Base-by-base conservation (phyloP, 2,797 vertebrate species). In the Cottoperca gobio region DNA sequence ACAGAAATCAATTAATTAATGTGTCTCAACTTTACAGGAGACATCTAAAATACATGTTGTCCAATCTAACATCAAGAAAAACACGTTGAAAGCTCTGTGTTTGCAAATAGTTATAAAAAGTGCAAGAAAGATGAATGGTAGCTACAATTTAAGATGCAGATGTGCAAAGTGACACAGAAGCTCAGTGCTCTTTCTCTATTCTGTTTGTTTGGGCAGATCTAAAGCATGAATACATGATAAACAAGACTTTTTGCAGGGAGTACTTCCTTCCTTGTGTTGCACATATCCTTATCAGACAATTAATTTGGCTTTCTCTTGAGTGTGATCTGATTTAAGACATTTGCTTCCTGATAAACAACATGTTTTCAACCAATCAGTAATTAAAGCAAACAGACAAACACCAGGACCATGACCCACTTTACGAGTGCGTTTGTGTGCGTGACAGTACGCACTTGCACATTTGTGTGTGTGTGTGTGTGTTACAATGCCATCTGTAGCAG, bases 401-500 rank as follows among this genome's bases (percentile, higher is more conserved):
- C 63, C 40, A 76, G 59, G 65, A 82, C 77, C 81, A 65, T 92
- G 90, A 92, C 91, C 90, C 90, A 92, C 78, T 92, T 93, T 89
- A 55, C n/a, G n/a, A 8, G 33, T 46, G 48, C 55, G 50, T 62
- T 26, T 58, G 46, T 50, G 69, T 65, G 53, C 55, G 46, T 73
- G 52, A 16, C 16, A 1, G 7, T 65, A 13, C 5, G 57, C 72
- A 72, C 73, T 54, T 76, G 62, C 23, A 33, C 31, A 24, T 48
- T 28, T 37, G 57, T 81, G 52, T 76, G 66, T 80, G 52, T 72
- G 63, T 65, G 26, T 76, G 78, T 75, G 78, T 86, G 76, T 13
- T 45, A 86, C 79, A 82, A 84, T 89, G 86, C 91, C 93, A 93
- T 93, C 92, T 93, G 91, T 85, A 90, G 82, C 73, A 55, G 81